Evolutionary conservation across 2,888 invertebrate genomes (phyloP), one percentile per base, ranked within the genome.

Genomic region (Autographa gamma): DNA sequence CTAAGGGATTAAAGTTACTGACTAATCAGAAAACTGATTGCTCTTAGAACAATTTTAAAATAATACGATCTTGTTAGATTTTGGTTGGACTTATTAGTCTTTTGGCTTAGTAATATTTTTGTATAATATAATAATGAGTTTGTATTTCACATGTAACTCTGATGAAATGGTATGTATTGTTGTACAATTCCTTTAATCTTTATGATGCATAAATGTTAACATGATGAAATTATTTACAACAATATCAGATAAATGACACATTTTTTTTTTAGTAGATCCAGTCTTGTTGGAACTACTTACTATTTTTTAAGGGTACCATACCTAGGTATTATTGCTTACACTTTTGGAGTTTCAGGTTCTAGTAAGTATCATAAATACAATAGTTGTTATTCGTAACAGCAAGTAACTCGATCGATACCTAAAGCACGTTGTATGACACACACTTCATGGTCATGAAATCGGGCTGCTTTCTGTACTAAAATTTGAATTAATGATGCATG

Each of bases 181-280:
- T 19, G 34, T 34, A 34, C 43, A 14, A 43, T 43, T 43, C 16
- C 1, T 3, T 43, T 16, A 43, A 7, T 43, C 16, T 43, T 14
- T 16, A 43, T 43, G 43, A 13, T 61, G n/a, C n/a, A 32, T 9
- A 70, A 66, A 73, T 69, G 43, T 77, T 58, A 69, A 62, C 60
- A 19, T 66, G 71, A 65, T 19, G 66, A 76, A 69, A 69, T 69
- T 61, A 5, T 16, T 32, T 34, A 32, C 34, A 43, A 8, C 14
- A 48, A n/a, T 60, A 34, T 65, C 48, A 48, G 43, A 14, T 5
- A 43, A 14, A 48, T 14, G 14, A 38, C 0, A 11, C 16, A 16
- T 43, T 16, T 16, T 43, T 43, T 14, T 16, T 43, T 43, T 16
- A 14, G 58, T 9, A 11, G 8, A 61, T 31, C 9, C 11, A 1